Base-by-base conservation (phyloP, 2,113 vertebrate genomes). In the Zosterops hypoxanthus region DNA sequence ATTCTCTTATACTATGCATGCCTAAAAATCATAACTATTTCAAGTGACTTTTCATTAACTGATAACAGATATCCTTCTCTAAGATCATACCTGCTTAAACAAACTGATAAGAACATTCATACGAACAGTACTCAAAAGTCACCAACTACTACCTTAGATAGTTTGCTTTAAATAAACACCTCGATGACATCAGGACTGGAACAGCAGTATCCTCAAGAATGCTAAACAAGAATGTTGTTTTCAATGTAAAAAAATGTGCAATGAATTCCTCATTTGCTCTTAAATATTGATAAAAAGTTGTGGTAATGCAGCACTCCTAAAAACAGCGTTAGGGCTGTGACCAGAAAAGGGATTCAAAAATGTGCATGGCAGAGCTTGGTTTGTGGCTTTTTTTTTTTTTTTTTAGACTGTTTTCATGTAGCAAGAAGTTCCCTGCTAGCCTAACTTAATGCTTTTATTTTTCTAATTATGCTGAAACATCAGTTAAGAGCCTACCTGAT, bases 401-500 rank as follows among this genome's bases (percentile, higher is more conserved):
- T 85, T 20, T 42, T 15, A 94, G 87, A 92, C 95, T 72, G 92
- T 42, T 59, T 84, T 95, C n/a, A 91, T 11, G 52, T 78, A 96
- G 86, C 46, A 92, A 85, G 82, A 97, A 79, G 65, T 56, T 93
- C 92, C 95, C 96, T 95, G 90, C 97, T 98, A 97, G 59, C 86
- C 96, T 97, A 94, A 36, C 66, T 80, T 95, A 94, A 88, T 82
- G 96, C 57, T 94, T 95, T 84, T 4, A 85, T 92, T 95, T 96
- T 92, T 97, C 93, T 97, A 91, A 64, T 94, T 97, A 96, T 6
- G 90, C 97, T 98, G 97, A 97, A 98, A 98, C 95, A 98, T 98
- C 97, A 97, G 97, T 97, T 97, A 97, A 98, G 97, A 98, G 98
- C 98, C 98, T 98, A 98, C 98, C 98, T 98, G 98, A 98, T 98